Base-by-base conservation (phyloP, 2,797 vertebrate species). In the Sebastes matsubarae region DNA sequence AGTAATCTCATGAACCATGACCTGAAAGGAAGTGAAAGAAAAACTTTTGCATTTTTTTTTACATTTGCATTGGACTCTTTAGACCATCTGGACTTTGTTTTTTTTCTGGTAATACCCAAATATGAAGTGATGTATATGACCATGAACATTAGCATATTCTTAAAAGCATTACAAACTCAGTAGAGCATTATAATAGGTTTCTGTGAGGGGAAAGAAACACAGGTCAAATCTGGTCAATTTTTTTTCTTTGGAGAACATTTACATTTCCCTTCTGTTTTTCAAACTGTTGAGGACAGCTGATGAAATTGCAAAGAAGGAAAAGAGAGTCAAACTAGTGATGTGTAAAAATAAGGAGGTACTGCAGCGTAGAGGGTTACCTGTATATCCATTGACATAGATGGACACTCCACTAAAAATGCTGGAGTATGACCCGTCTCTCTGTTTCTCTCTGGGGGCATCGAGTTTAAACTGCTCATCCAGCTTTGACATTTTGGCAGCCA, bases 351-450 rank as follows among this genome's bases (percentile, higher is more conserved):
- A 2, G 14, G 20, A 32, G 10, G 27, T 25, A 12, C 8, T 29
- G 2, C 4, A 12, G 36, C 4, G 14, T 16, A 29, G 34, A 2
- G 22, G 42, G 16, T 80, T 87, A 99, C 98, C 98, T 96, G 99
- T 99, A 89, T 98, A 97, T 87, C 99, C 99, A 75, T 99, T 99
- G 88, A 99, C 98, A 82, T 97, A 98, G 94, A 99, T 99, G 67
- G 98, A 95, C 24, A 99, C 97, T 72, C 97, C 98, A 11, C 90
- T 96, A 80, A 99, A 99, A 90, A 99, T 99, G 70, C 84, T 91
- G 38, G 99, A 97, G 63, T 94, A 94, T 18, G 86, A 88, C 50
- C 96, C 97, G 63, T 97, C 97, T 83, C 96, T 97, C 69, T 96
- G 96, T 81, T 97, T 97, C 84, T 98, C 89, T 83, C 89, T 91